phyloP scores from a whole-genome alignment of 1,140 invertebrate species.

The Trachelipus rathkii region DNA sequence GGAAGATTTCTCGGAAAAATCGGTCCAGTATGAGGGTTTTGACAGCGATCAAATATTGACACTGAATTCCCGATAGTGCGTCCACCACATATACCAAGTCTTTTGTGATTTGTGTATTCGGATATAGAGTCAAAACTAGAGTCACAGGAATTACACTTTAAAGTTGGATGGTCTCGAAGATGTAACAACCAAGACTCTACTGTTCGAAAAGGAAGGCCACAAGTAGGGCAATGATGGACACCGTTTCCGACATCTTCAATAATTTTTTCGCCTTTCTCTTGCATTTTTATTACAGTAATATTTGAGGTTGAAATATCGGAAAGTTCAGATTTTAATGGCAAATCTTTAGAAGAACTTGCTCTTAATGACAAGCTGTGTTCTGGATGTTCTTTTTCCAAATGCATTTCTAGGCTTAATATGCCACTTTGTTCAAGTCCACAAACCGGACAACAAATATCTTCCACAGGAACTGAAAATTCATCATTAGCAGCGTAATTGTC shows the following conservation, averaged over 20 bases:
- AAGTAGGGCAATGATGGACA: not conserved
- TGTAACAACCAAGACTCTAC: not conserved
- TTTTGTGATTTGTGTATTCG: not conserved
- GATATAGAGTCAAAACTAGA: not conserved
- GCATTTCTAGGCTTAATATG: slow-evolving; percentile 57
- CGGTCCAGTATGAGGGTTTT: not conserved
- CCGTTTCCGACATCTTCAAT: not conserved
- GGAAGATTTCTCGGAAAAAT: not conserved
- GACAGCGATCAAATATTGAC: not conserved
- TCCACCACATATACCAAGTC: too few relatives aligned
- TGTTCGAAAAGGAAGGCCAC: not conserved
- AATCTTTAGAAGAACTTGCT: slow-evolving; percentile 56
- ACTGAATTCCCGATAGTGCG: too few relatives aligned
- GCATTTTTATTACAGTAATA: slow-evolving; percentile 51
- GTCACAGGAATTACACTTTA: not conserved
- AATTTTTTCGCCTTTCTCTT: not conserved
- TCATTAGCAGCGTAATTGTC: slow-evolving; percentile 9
- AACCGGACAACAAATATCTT: slow-evolving; percentile 53
- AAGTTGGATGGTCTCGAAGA: not conserved
- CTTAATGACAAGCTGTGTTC: slow-evolving; percentile 29
- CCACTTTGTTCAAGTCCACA: slow-evolving; percentile 62
- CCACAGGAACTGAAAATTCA: not conserved
- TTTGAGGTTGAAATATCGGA: slow-evolving; percentile 63
- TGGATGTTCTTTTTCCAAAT: slow-evolving; percentile 34
- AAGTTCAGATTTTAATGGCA: slow-evolving; percentile 65